Evolutionary conservation across 2,888 invertebrate species (phyloP).

Genomic region (Melinaea menophilus): DNA sequence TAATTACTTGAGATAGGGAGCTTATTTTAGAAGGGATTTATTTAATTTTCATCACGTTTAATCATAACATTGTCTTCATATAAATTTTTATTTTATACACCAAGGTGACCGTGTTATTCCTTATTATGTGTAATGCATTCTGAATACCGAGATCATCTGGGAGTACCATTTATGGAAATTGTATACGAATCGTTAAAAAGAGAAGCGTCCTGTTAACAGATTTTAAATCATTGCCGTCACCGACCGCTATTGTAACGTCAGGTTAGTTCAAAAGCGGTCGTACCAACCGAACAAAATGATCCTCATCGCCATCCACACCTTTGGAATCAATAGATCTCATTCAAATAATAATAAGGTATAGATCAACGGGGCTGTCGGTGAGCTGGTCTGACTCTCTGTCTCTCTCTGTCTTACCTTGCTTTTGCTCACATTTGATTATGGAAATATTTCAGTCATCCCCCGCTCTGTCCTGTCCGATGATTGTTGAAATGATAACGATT

Average conservation of each 20-base stretch:
- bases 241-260: conserved; percentile 74
- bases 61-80: conserved; percentile 48
- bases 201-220: conserved; percentile 77
- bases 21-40: conserved; percentile 58
- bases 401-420: conserved; percentile 44
- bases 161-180: conserved; percentile 76
- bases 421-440: conserved; percentile 65
- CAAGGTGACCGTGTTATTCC: conserved; percentile 49
- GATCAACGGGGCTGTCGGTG: conserved; percentile 55
- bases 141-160: conserved; percentile 65
- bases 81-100: conserved; percentile 33
- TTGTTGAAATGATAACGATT: conserved; percentile 71
- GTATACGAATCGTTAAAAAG: conserved; percentile 78
- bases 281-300: conserved; percentile 76
- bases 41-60: conserved; percentile 56
- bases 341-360: conserved; percentile 78
- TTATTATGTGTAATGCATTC: conserved; percentile 62
- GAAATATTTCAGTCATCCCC: conserved; percentile 73
- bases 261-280: conserved; percentile 76
- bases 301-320: conserved; percentile 73
- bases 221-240: conserved; percentile 78
- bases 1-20: conserved; percentile 59
- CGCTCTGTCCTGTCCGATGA: conserved; percentile 55
- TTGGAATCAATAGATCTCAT: conserved; percentile 75
- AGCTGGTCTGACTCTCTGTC: conserved; percentile 30